Percentiles rank a stretch among this genome's conserved stretches.
phyloP scores from a whole-genome alignment of 2,797 vertebrate genomes.

The Urocyon cinereoargenteus region DNA sequence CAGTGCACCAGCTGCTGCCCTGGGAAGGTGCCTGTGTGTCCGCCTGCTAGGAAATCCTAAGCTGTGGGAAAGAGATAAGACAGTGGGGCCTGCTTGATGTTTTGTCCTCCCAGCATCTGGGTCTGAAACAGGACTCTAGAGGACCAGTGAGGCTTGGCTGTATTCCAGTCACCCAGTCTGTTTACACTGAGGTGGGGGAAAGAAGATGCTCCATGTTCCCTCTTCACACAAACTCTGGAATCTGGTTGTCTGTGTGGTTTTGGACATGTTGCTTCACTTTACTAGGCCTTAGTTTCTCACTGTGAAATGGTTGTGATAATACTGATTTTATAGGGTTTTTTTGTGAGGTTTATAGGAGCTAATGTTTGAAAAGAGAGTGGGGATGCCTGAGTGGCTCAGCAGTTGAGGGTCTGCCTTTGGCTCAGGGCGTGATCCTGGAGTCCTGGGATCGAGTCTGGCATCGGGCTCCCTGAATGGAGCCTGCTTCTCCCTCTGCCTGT shows the following conservation, averaged over 20 bases:
- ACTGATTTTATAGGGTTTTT: not conserved
- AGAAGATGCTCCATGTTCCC: not conserved
- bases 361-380: slow-evolving; percentile 27
- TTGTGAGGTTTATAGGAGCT: slow-evolving; percentile 49
- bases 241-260: not conserved
- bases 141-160: slow-evolving; percentile 20
- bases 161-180: not conserved
- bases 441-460: too few relatives aligned
- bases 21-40: slow-evolving; percentile 77
- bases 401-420: too few relatives aligned
- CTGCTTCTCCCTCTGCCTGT: too few relatives aligned
- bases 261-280: slow-evolving; percentile 30
- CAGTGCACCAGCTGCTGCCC: slow-evolving; percentile 45
- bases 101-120: slow-evolving; percentile 73
- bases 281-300: slow-evolving; percentile 57
- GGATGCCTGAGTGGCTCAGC: too few relatives aligned
- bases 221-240: not conserved
- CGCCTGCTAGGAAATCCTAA: slow-evolving; percentile 68
- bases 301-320: slow-evolving; percentile 45
- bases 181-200: not conserved
- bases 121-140: slow-evolving; percentile 64
- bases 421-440: too few relatives aligned
- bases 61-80: slow-evolving; percentile 81
- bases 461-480: too few relatives aligned
- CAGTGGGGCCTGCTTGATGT: slow-evolving; percentile 39